phyloP scores from a whole-genome alignment of 2,797 vertebrate species.

The Xiphophorus birchmanni region DNA sequence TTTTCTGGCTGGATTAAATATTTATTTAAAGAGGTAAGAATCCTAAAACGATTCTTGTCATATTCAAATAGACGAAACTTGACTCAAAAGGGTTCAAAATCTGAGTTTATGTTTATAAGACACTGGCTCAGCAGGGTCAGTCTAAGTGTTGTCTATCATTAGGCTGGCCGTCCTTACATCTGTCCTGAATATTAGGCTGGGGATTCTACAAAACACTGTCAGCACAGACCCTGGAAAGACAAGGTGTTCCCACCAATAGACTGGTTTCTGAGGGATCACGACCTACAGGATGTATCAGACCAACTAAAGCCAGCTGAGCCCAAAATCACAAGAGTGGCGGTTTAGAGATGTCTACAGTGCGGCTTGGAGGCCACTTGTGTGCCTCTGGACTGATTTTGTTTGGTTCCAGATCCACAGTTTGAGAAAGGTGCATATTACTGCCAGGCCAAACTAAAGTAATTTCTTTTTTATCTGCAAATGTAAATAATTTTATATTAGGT shows the following conservation, averaged over 20 bases:
- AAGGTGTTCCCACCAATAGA: not conserved
- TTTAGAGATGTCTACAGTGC: not conserved
- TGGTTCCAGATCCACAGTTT: not conserved
- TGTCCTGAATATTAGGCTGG: not conserved
- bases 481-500: not conserved
- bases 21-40: not conserved
- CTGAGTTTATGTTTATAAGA: not conserved
- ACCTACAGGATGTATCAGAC: not conserved
- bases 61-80: not conserved
- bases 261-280: not conserved
- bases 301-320: not conserved
- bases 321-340: not conserved
- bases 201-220: not conserved
- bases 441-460: not conserved
- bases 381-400: not conserved
- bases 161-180: not conserved
- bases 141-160: not conserved
- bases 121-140: not conserved
- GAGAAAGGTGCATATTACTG: not conserved
- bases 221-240: not conserved
- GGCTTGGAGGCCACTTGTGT: not conserved
- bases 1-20: not conserved
- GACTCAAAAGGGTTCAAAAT: not conserved
- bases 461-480: not conserved
- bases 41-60: not conserved